A percentile compares a stretch with the other conserved stretches of the same genome.
Conservation (phyloP, 2,888 invertebrate species). For the Arge pagana region DNA sequence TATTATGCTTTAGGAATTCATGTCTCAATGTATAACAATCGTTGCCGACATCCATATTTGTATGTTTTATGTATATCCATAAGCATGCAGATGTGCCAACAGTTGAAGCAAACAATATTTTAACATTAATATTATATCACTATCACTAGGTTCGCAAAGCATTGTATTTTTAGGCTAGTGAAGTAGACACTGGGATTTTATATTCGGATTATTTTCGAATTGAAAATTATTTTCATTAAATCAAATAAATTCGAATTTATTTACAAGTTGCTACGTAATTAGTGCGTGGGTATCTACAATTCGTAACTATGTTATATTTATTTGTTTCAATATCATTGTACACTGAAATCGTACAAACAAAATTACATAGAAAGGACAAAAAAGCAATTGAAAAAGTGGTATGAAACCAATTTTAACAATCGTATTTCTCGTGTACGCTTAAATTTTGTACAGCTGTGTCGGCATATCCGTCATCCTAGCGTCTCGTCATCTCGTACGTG, state of each 20-base stretch:
- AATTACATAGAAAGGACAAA: no score
- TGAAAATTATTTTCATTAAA: neutral
- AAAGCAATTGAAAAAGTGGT: no score
- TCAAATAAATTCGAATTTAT: neutral
- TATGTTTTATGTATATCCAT: slow-evolving; percentile 44
- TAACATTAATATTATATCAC: slow-evolving; percentile 22
- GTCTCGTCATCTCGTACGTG: no score
- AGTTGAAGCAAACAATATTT: slow-evolving; percentile 30
- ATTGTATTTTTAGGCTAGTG: slow-evolving; percentile 50
- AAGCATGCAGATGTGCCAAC: slow-evolving; percentile 26
- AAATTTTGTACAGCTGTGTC: slow-evolving; percentile 10
- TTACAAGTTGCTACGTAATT: neutral
- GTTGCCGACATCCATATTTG: slow-evolving; percentile 46
- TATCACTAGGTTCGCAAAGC: slow-evolving; percentile 33
- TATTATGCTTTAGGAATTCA: slow-evolving; percentile 44
- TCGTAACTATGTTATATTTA: no score
- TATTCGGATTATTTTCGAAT: slow-evolving; percentile 37
- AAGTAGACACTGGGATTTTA: slow-evolving; percentile 52
- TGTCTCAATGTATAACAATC: slow-evolving; percentile 47
- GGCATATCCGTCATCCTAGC: no score
- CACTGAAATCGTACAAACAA: no score
- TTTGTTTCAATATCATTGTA: no score
- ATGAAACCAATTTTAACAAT: slow-evolving; percentile 31
- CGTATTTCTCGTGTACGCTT: slow-evolving; percentile 13
- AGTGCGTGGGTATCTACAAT: no score